A percentile compares a stretch with the other conserved stretches of the same genome.
These are phyloP conservation scores for Acanthosepion lycidas DNA, from an alignment of 2,888 invertebrate genomes.

Conservation along the genomic window DNA sequence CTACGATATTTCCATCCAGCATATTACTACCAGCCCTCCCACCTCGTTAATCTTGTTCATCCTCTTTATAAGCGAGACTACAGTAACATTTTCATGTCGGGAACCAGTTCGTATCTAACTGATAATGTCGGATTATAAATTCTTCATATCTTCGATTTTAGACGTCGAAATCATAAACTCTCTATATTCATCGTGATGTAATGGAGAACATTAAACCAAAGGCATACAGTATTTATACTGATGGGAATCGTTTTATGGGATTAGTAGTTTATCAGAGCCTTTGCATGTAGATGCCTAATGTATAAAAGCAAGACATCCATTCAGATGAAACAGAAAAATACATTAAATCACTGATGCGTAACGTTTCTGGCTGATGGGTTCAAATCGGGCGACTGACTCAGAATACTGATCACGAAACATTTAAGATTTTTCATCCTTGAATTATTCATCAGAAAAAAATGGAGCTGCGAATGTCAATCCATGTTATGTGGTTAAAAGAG, in stretches of 20 bases:
- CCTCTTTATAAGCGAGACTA: neutral
- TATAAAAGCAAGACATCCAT: neutral
- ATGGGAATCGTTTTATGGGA: neutral
- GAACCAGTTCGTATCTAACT: neutral
- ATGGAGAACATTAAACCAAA: neutral
- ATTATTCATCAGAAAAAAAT: neutral
- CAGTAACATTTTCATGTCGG: neutral
- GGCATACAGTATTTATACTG: neutral
- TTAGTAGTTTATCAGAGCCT: neutral
- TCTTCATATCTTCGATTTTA: neutral
- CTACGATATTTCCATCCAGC: neutral
- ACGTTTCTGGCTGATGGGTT: neutral
- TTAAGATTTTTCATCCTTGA: neutral
- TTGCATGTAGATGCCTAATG: neutral
- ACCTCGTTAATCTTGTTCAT: neutral
- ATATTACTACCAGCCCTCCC: neutral
- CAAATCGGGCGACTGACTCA: neutral
- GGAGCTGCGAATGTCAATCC: too few species aligned
- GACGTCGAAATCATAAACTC: neutral
- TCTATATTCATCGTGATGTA: neutral
- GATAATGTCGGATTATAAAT: neutral
- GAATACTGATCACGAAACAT: neutral
- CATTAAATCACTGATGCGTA: neutral
- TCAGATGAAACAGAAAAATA: neutral
- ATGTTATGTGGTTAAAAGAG: too few species aligned